Base-by-base conservation (phyloP, 2,113 vertebrate species). In the Dolichallabes microphthalmus region DNA sequence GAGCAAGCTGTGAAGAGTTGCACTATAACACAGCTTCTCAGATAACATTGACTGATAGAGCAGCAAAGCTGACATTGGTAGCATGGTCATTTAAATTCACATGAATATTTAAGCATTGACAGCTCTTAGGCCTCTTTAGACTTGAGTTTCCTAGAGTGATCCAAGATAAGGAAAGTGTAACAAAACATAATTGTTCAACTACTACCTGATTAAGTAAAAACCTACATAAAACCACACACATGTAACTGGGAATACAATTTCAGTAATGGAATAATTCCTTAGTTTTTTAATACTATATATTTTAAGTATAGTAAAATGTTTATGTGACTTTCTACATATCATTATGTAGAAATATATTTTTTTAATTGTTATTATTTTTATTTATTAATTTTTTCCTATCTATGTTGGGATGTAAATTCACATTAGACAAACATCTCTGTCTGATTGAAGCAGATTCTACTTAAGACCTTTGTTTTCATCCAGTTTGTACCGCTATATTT, bases 101-200 rank as follows among this genome's bases (percentile, higher is more conserved):
- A 85, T 85, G 60, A 85, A 85, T 85, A 85, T 85, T 85, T 85
- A 85, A 85, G 50, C 83, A 85, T 64, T 12, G 25, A 77, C 83
- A 84, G 74, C 60, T 77, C 74, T 77, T 77, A 66, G 60, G 45
- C 50, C 60, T 78, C 74, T 84, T 84, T 57, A 85, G 61, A 57
- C 83, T 85, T 57, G 61, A 78, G 58, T 78, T 61, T 78, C 83
- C 63, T 85, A 25, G 53, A 68, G 45, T 57, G 61, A 55, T 53
- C 61, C 53, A 78, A 85, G 74, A 85, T 85, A 68, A 78, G 74
- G 45, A 68, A 68, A 66, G 52, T 52, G 61, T 61, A 57, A 57
- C 50, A 39, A n/a, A 64, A 77, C 17, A 76, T 74, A 6, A 64
- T 39, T 30, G 45, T 25, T 8, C 73, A 84, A 53, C n/a, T 66